phyloP scores from a whole-genome alignment of 2,113 vertebrate genomes.

The Octodon degus region DNA sequence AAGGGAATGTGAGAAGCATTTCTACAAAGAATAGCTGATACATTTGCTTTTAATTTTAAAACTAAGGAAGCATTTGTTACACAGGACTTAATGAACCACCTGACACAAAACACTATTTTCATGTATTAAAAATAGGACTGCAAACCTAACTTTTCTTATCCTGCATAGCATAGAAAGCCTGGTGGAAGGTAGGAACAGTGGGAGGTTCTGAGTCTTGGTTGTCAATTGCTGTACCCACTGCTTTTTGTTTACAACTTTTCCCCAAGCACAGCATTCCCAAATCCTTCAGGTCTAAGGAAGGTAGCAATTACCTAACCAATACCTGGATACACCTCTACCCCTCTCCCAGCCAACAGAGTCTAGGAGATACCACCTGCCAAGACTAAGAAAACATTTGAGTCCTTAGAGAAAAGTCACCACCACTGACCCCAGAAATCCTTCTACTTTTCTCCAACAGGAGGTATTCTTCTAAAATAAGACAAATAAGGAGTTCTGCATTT shows the following conservation, averaged over 20 bases:
- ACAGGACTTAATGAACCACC: neutral
- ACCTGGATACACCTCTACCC: too few species aligned
- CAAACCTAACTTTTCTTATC: neutral
- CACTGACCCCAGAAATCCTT: neutral
- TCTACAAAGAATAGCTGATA: neutral
- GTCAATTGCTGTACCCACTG: neutral
- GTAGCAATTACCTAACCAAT: neutral
- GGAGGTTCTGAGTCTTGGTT: rapidly evolving
- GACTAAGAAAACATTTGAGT: neutral
- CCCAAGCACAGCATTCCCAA: rapidly evolving
- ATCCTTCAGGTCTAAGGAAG: neutral
- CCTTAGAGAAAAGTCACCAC: neutral
- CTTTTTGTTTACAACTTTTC: rapidly evolving
- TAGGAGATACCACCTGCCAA: neutral
- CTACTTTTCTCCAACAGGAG: rapidly evolving
- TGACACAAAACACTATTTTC: neutral
- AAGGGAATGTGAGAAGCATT: neutral
- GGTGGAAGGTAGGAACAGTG: rapidly evolving
- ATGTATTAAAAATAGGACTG: neutral
- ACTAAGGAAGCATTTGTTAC: neutral
- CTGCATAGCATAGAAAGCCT: rapidly evolving
- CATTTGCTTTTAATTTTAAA: neutral
- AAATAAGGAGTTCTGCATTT: neutral
- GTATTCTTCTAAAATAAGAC: neutral
- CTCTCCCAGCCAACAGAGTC: neutral